Evolutionary conservation across 2,888 invertebrate genomes (phyloP).

Genomic region (Imbricaverruca yamaguchii): DNA sequence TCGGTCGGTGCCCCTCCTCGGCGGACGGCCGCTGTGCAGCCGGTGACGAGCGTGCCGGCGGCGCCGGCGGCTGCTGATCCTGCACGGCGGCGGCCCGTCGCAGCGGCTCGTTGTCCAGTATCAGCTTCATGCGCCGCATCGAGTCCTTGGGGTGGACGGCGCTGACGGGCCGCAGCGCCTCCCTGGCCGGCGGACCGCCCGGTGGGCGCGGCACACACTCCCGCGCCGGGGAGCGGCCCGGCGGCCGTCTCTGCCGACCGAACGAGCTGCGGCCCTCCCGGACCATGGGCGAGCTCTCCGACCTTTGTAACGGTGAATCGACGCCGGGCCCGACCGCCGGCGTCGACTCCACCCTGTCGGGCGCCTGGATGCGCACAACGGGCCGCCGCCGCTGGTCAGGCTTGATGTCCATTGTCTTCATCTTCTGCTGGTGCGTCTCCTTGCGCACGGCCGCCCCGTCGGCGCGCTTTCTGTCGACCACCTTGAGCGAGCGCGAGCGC

Average conservation of each 20-base stretch:
- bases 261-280: too few relatives aligned
- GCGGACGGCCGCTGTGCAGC: too few relatives aligned
- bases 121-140: slow-evolving; percentile 22
- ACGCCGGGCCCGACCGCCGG: background rate
- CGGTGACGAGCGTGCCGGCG: background rate
- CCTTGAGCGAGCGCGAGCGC: slow-evolving; percentile 9
- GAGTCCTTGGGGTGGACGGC: slow-evolving; percentile 10
- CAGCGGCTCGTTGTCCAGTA: background rate
- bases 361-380: background rate
- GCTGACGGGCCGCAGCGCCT: background rate
- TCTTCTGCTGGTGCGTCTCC: background rate
- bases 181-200: background rate
- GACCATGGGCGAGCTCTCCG: background rate
- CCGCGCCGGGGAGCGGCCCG: background rate
- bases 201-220: too few relatives aligned
- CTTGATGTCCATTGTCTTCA: slow-evolving; percentile 12
- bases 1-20: too few relatives aligned
- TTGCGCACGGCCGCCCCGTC: background rate
- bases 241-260: background rate
- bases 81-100: background rate
- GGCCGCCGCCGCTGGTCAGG: background rate
- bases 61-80: background rate
- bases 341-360: background rate
- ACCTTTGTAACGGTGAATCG: background rate
- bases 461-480: background rate